Evolutionary conservation across 2,113 vertebrate species (phyloP).

Genomic region (Penelope pileata): DNA sequence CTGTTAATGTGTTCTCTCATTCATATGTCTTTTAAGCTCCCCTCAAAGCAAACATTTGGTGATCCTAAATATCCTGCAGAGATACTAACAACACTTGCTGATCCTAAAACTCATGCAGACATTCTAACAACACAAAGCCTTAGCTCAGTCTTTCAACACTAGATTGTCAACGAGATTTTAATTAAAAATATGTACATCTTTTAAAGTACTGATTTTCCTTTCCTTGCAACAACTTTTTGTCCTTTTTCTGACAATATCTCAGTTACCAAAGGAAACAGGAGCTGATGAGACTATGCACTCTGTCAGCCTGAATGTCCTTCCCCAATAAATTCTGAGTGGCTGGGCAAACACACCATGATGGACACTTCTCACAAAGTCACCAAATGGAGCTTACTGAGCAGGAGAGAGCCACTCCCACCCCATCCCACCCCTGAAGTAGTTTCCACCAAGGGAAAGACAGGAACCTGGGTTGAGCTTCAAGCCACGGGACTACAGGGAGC

Average conservation of each 20-base stretch:
- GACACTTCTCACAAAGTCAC: neutral
- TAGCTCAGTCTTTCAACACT: neutral
- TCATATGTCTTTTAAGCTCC: neutral
- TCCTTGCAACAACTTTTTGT: neutral
- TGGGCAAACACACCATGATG: neutral
- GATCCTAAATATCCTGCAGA: neutral
- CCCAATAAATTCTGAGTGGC: neutral
- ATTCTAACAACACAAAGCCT: neutral
- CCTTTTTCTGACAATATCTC: neutral
- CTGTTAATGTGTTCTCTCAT: neutral
- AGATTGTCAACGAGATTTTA: neutral
- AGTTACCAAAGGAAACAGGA: neutral
- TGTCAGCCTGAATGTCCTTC: neutral
- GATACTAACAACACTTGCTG: neutral
- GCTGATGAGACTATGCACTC: neutral
- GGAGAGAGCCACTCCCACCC: neutral
- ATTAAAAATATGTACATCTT: neutral
- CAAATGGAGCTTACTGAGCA: neutral
- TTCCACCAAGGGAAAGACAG: neutral
- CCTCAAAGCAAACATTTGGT: neutral
- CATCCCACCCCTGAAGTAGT: neutral
- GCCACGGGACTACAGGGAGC: fast-evolving
- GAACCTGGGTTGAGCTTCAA: neutral
- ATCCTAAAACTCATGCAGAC: neutral
- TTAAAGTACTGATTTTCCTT: neutral